Evolutionary conservation across 1,140 invertebrate genomes (phyloP).

Genomic region (Gryon sp.): DNA sequence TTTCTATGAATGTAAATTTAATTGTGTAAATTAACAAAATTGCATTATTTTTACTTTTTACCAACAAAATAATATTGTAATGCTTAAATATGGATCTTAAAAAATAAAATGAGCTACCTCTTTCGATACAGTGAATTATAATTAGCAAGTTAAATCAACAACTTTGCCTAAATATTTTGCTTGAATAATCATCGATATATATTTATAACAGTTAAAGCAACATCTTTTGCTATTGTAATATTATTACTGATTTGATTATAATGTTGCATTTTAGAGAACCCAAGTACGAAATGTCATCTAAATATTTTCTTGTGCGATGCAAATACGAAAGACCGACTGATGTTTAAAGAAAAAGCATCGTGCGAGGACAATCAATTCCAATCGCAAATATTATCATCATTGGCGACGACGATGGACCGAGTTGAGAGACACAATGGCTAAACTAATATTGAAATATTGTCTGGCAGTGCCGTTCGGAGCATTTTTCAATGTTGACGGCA

Average conservation of each 20-base stretch:
- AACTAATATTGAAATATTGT: conserved; percentile 79
- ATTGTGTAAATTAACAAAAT: no score
- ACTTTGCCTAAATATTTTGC: neutral
- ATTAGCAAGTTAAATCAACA: conserved; percentile 25
- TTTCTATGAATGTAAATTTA: no score
- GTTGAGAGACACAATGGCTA: conserved; percentile 66
- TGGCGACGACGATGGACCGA: conserved; percentile 16
- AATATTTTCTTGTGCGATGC: conserved; percentile 44
- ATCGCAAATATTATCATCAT: conserved; percentile 69
- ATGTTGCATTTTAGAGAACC: conserved; percentile 20
- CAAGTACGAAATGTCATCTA: conserved; percentile 8
- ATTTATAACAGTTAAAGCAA: conserved; percentile 13
- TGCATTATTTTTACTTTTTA: no score
- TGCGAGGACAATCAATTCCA: conserved; percentile 66
- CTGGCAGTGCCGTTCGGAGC: conserved; percentile 67
- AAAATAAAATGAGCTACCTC: no score
- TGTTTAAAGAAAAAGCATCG: conserved; percentile 62
- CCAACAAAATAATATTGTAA: no score
- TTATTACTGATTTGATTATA: conserved; percentile 11
- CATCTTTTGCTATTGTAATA: conserved; percentile 9
- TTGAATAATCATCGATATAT: neutral
- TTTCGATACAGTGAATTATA: no score
- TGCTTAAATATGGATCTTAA: no score
- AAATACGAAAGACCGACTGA: conserved; percentile 29
- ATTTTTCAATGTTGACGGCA: conserved; percentile 58